phyloP scores from a whole-genome alignment of 2,113 vertebrate species.

The Lepus timidus region DNA sequence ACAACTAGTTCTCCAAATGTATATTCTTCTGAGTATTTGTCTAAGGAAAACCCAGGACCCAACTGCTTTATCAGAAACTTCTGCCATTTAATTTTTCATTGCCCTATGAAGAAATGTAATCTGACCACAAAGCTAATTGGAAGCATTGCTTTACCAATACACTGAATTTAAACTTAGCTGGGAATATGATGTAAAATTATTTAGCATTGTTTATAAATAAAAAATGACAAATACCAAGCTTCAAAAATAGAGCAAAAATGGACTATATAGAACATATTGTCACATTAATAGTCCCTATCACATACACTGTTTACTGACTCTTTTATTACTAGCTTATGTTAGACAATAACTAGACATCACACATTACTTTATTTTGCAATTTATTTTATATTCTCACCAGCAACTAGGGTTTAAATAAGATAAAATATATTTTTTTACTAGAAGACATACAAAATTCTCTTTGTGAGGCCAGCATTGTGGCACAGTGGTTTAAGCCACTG shows the following conservation, averaged over 20 bases:
- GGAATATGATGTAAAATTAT: background rate
- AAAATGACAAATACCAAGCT: background rate
- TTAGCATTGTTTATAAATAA: background rate
- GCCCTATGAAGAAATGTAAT: background rate
- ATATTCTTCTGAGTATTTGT: background rate
- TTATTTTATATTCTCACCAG: background rate
- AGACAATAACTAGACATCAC: background rate
- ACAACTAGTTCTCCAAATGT: background rate
- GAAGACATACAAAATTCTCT: background rate
- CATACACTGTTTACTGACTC: background rate
- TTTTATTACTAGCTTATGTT: background rate
- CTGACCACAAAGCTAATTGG: background rate
- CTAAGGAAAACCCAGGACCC: background rate
- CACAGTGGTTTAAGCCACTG: no score
- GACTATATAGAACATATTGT: background rate
- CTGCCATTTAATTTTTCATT: background rate
- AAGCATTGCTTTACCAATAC: background rate
- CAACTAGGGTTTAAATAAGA: background rate
- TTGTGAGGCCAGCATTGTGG: background rate
- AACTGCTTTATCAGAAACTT: constrained; percentile 20
- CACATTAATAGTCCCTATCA: background rate
- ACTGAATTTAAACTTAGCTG: background rate
- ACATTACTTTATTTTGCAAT: constrained; percentile 15
- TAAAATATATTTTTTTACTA: background rate
- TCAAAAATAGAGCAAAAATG: background rate